phyloP scores from a whole-genome alignment of 2,888 invertebrate species.

The Brachypalpus laphriformis region DNA sequence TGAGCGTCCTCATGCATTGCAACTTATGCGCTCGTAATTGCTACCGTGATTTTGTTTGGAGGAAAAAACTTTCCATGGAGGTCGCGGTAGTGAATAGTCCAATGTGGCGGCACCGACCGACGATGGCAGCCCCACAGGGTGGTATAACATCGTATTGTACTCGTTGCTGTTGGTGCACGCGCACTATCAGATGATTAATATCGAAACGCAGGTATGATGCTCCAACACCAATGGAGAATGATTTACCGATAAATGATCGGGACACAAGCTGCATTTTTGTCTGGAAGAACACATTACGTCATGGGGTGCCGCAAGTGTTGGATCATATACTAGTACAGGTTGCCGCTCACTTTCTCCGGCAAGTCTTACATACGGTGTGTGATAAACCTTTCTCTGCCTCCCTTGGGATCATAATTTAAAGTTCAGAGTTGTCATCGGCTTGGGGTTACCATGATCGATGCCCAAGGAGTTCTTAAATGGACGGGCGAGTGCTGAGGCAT shows the following conservation, averaged over 20 bases:
- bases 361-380: constrained; percentile 13
- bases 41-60: constrained; percentile 40
- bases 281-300: background rate
- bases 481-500: background rate
- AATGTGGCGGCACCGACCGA: background rate
- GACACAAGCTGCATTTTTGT: background rate
- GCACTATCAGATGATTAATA: constrained; percentile 61
- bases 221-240: constrained; percentile 15
- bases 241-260: constrained; percentile 29
- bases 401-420: constrained; percentile 20
- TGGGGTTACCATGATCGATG: constrained; percentile 55
- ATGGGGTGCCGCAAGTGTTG: constrained; percentile 61
- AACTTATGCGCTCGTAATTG: constrained; percentile 54
- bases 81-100: constrained; percentile 43
- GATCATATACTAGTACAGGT: constrained; percentile 48
- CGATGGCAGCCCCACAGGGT: constrained; percentile 17
- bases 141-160: constrained; percentile 24
- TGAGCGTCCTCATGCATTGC: constrained; percentile 43
- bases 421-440: constrained; percentile 54
- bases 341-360: constrained; percentile 51
- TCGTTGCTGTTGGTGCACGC: background rate
- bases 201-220: constrained; percentile 16
- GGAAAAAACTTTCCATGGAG: constrained; percentile 44
- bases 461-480: constrained; percentile 37
- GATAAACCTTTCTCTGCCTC: constrained; percentile 25